Conservation (phyloP, 2,888 invertebrate genomes). For the Allacma fusca region DNA sequence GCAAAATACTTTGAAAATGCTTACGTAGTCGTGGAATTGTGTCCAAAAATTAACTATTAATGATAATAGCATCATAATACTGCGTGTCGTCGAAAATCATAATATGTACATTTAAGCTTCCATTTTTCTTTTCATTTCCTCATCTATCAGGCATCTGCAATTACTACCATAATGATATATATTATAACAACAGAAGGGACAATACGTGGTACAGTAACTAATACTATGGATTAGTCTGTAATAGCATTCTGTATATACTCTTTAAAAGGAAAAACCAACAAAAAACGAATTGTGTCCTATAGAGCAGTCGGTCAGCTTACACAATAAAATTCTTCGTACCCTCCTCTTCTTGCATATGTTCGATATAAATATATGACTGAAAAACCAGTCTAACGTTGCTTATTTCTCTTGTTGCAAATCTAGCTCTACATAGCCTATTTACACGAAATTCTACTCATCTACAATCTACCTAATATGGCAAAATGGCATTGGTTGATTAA, state of each 20-base stretch:
- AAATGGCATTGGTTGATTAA: conserved; percentile 29
- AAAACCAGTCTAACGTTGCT: conserved; percentile 30
- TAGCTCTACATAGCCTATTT: conserved; percentile 5
- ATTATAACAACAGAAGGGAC: background rate
- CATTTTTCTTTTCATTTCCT: too few relatives aligned
- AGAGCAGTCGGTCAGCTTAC: background rate
- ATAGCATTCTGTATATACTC: too few relatives aligned
- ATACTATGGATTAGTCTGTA: background rate
- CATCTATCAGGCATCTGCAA: too few relatives aligned
- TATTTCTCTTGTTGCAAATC: conserved; percentile 22
- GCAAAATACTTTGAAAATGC: too few relatives aligned
- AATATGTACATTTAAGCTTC: too few relatives aligned
- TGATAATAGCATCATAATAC: too few relatives aligned
- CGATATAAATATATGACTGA: conserved; percentile 25
- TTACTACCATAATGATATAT: too few relatives aligned
- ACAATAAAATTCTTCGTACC: background rate
- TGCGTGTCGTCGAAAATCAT: too few relatives aligned
- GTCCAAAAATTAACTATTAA: too few relatives aligned
- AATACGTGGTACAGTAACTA: background rate
- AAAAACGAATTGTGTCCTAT: background rate
- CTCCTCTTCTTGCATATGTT: background rate
- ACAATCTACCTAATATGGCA: conserved; percentile 29
- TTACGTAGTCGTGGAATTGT: too few relatives aligned
- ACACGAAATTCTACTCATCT: background rate
- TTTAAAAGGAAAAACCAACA: background rate